Evolutionary conservation across 2,113 vertebrate genomes (phyloP).

Genomic region (Tachycineta bicolor): DNA sequence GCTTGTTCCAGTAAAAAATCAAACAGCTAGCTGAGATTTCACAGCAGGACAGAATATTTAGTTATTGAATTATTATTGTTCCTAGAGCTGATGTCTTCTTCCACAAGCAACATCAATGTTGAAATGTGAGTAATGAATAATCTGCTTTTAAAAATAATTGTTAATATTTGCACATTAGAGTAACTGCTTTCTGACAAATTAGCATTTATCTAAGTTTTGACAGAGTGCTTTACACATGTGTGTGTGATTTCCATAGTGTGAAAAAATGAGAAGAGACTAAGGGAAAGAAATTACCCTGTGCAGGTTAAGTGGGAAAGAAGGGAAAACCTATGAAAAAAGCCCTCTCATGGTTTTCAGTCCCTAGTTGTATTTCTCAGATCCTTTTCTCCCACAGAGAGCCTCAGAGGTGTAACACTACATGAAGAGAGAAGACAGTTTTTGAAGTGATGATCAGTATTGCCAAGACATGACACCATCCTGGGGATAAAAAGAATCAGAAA

Average conservation of each 20-base stretch:
- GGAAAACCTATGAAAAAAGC: background rate
- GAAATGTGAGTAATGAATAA: background rate
- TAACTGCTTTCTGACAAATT: background rate
- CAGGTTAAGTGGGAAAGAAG: background rate
- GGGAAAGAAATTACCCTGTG: background rate
- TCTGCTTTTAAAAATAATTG: background rate
- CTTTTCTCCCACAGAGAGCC: background rate
- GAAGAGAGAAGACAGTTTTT: background rate
- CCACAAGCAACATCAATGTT: background rate
- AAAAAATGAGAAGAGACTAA: background rate
- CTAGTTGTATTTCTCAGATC: background rate
- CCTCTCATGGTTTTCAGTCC: background rate
- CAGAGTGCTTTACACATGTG: background rate
- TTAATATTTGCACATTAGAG: background rate
- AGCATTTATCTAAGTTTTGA: background rate
- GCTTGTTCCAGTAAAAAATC: background rate
- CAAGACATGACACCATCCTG: background rate
- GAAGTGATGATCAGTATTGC: conserved; percentile 24
- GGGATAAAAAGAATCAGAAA: conserved; percentile 14
- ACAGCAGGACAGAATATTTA: background rate
- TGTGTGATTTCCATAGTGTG: background rate
- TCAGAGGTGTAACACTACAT: background rate
- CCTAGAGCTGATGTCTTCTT: background rate
- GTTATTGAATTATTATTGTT: background rate
- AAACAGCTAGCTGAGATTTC: background rate